Evolutionary conservation across 1,140 invertebrate genomes (phyloP), one percentile per base, ranked within the genome.

Genomic region (Cyclina sinensis): DNA sequence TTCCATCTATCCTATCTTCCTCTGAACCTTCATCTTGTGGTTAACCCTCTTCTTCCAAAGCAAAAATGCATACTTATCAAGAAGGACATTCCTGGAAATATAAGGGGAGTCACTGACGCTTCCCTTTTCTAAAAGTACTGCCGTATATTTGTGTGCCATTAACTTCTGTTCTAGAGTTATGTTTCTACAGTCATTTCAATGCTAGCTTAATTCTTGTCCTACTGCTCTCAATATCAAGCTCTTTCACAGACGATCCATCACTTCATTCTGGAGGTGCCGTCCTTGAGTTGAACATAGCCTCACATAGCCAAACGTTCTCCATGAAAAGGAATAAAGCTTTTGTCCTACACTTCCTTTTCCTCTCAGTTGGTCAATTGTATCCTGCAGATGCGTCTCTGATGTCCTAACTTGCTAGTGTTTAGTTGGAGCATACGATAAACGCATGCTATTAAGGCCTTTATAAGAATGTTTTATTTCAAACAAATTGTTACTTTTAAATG

Each of bases 281-380:
- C 65, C 37, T 35, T 9, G 12, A 37, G 7, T 24, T 4, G 27
- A 70, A 70, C 32, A 37, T 62, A n/a, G 32, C 35, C 14, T 35
- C 32, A n/a, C 65, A 70, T 9, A 37, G 27, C 65, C 65, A 70
- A 70, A 30, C 35, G 35, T 70, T 39, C 32, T 70, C 65, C 65
- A 30, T 70, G 65, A 70, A 70, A 27, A 37, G 27, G 27, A 70
- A 43, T 43, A 43, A 4, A 4, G 43, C 43, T 7, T 14, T 1
- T 14, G 24, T 27, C 7, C 24, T 27, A 18, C 51, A 5, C 51
- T 14, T 57, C 3, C n/a, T 57, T 4, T 57, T 21, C 51, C 16
- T 21, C n/a, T 24, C 57, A 62, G 57, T 9, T 5, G 18, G 18
- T 2, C 27, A 11, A 24, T 62, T 57, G 16, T 21, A 21, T 11